phyloP scores from a whole-genome alignment of 2,113 vertebrate genomes.

The Smithornis capensis region DNA sequence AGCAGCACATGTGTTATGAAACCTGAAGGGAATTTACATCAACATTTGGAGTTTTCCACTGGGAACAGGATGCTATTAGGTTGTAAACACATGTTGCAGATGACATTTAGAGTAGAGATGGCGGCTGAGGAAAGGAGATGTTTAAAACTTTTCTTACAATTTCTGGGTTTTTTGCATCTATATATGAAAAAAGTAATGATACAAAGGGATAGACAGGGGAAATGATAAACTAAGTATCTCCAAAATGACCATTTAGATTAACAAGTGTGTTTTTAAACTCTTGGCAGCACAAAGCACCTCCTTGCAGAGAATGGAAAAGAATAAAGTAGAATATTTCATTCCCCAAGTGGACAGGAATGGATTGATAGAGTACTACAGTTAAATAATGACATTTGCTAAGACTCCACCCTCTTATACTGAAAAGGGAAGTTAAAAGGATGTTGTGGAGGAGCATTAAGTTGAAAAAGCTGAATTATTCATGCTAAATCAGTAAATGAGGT shows the following conservation, averaged over 20 bases:
- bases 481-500: constrained; percentile 10
- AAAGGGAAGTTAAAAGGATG: neutral
- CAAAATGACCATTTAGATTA: neutral
- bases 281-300: neutral
- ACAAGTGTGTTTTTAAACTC: neutral
- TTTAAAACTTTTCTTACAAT: neutral
- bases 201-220: neutral
- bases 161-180: neutral
- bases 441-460: neutral
- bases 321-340: neutral
- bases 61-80: neutral
- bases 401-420: neutral
- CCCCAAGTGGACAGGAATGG: too few species aligned
- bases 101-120: neutral
- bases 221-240: neutral
- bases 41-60: neutral
- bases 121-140: neutral
- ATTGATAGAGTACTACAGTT: neutral
- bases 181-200: neutral
- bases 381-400: neutral
- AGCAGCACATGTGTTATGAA: neutral
- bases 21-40: neutral
- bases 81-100: neutral
- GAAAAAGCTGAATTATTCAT: constrained; percentile 31
- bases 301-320: neutral